A percentile compares a stretch with the other conserved stretches of the same genome.
Evolutionary conservation across 1,140 invertebrate genomes (phyloP).

Genomic region (Fopius arisanus): DNA sequence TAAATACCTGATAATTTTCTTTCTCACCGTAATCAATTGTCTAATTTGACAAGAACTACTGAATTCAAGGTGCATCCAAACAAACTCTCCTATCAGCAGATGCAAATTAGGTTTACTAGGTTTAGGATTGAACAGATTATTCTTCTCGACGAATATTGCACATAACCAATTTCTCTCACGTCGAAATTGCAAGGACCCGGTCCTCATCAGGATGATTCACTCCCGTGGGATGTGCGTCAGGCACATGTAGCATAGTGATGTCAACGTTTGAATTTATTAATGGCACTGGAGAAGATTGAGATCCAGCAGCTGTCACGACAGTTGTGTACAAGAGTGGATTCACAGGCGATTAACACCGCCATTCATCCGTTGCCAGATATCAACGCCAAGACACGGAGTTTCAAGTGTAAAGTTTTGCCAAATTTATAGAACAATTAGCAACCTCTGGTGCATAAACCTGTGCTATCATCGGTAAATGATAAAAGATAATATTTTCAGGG

Average conservation of each 20-base stretch:
- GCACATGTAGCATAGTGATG: background rate
- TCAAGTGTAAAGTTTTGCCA: no score
- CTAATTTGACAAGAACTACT: no score
- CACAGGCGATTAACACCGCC: background rate
- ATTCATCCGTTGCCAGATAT: background rate
- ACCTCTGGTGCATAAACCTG: no score
- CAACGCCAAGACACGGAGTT: no score
- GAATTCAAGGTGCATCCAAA: no score
- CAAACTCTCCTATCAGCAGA: no score
- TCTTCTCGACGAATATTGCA: background rate
- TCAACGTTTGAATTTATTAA: background rate
- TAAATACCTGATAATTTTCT: no score
- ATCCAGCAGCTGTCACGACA: background rate
- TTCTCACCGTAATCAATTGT: no score
- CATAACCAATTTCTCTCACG: background rate
- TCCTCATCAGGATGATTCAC: background rate
- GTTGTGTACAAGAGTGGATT: background rate
- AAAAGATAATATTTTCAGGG: no score
- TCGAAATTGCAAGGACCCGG: background rate
- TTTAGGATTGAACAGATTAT: background rate
- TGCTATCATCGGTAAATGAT: no score
- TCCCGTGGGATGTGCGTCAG: background rate
- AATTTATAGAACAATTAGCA: background rate
- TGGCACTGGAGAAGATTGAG: background rate
- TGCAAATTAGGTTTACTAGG: background rate